Conservation (phyloP, 2,113 vertebrate genomes). For the Litocranius walleri region DNA sequence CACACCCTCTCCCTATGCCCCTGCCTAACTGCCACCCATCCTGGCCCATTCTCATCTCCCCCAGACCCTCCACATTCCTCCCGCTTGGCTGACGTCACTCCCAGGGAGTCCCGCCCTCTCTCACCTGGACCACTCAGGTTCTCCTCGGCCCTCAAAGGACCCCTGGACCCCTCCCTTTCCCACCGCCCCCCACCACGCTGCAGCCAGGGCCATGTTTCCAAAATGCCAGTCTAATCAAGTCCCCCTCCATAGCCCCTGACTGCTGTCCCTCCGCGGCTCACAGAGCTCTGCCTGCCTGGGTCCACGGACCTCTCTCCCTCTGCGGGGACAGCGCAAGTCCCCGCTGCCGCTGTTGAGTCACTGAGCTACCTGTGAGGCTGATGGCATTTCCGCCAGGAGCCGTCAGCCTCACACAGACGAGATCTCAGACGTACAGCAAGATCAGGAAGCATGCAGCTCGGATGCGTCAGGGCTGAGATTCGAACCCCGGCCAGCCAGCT, state of each 20-base stretch:
- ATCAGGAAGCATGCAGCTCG: fast-evolving
- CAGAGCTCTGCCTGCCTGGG: not conserved
- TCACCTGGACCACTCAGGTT: not conserved
- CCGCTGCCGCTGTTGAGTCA: fast-evolving
- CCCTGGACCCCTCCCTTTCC: not conserved
- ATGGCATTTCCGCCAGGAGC: fast-evolving
- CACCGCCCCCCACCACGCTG: not conserved
- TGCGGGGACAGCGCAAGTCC: fast-evolving
- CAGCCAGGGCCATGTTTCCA: not conserved
- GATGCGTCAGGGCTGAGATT: fast-evolving
- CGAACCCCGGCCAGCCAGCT: too few species aligned
- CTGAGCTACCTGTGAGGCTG: not conserved
- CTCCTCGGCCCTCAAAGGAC: not conserved
- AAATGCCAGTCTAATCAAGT: not conserved
- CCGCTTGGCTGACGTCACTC: not conserved
- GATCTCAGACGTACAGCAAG: not conserved
- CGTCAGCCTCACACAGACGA: not conserved
- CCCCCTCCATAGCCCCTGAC: not conserved
- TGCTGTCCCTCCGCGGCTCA: not conserved
- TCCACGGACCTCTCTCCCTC: not conserved
- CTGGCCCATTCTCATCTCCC: not conserved
- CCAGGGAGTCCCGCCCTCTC: not conserved
- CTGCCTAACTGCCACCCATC: not conserved
- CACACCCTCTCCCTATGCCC: too few species aligned
- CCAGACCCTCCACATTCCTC: not conserved